These are phyloP conservation scores for Leistus spinibarbis DNA, from an alignment of 2,888 invertebrate genomes.

Conservation along the genomic window DNA sequence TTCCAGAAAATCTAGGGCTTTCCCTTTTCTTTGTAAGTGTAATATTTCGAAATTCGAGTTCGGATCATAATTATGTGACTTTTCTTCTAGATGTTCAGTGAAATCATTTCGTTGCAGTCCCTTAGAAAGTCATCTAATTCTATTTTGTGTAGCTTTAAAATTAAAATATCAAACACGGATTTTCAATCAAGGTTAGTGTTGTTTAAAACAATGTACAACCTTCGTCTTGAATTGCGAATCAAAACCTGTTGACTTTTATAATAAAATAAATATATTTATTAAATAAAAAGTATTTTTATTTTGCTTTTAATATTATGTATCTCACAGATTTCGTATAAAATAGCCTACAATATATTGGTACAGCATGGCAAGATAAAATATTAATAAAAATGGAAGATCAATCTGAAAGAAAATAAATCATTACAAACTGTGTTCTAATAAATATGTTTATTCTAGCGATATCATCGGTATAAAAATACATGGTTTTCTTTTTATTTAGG, in stretches of 20 bases:
- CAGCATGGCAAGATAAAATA: neutral
- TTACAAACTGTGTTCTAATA: conserved; percentile 17
- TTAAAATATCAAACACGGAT: no score
- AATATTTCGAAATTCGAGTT: no score
- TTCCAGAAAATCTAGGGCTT: no score
- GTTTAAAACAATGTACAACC: no score
- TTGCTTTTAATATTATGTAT: neutral
- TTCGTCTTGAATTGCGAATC: no score
- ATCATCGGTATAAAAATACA: neutral
- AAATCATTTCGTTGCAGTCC: no score
- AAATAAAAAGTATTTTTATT: conserved; percentile 21
- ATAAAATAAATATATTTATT: conserved; percentile 34
- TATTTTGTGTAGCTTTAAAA: no score
- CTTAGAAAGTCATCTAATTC: no score
- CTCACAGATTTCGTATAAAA: neutral
- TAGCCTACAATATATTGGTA: neutral
- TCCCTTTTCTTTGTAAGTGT: no score
- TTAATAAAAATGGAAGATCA: conserved; percentile 11
- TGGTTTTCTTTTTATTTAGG: neutral
- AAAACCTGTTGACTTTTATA: conserved; percentile 12
- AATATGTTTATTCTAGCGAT: neutral
- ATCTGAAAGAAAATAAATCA: conserved; percentile 21
- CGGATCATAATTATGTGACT: no score
- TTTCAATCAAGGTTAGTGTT: no score
- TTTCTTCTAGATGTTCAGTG: no score